phyloP scores from a whole-genome alignment of 2,113 vertebrate species.

The Misgurnus mizolepis region DNA sequence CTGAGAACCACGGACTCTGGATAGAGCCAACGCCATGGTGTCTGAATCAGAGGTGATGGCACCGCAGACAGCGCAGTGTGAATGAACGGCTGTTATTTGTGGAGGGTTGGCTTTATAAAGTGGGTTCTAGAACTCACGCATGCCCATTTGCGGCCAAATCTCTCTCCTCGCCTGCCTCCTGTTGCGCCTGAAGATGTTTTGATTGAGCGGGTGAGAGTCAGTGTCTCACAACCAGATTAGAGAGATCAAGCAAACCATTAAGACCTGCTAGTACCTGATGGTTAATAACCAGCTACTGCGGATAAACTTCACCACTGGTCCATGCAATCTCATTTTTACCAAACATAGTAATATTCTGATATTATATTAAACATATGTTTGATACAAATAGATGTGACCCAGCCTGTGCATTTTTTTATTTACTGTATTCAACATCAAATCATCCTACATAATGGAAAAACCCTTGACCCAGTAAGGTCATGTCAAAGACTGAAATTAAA shows the following conservation, averaged over 20 bases:
- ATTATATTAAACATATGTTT: too few species aligned
- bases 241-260: slow-evolving; percentile 1
- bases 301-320: neutral
- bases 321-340: neutral
- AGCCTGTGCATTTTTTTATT: too few species aligned
- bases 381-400: too few species aligned
- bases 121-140: slow-evolving; percentile 39
- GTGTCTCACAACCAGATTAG: slow-evolving; percentile 10
- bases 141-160: neutral
- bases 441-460: too few species aligned
- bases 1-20: slow-evolving; percentile 8
- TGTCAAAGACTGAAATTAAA: too few species aligned
- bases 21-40: slow-evolving; percentile 53
- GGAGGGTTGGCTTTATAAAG: slow-evolving; percentile 16
- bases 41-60: neutral
- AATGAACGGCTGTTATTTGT: neutral
- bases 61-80: neutral
- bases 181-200: neutral
- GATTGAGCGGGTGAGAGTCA: neutral
- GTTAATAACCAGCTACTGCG: neutral
- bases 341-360: too few species aligned
- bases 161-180: neutral
- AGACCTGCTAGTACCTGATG: neutral
- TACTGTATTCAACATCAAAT: too few species aligned
- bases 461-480: too few species aligned